Evolutionary conservation across 2,888 invertebrate species (phyloP).

Genomic region (Piscicola geometra): DNA sequence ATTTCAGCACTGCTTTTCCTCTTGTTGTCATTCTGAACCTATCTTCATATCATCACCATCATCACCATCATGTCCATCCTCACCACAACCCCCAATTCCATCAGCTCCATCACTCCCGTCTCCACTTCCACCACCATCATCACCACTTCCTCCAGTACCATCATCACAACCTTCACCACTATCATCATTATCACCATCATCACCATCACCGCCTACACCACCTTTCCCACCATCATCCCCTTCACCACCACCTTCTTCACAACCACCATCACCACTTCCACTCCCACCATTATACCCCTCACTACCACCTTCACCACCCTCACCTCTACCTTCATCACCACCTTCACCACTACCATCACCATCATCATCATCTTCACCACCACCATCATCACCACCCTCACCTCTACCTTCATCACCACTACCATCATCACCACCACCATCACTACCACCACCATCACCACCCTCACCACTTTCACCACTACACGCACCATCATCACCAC

Average conservation of each 20-base stretch:
- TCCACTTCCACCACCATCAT: conserved; percentile 8
- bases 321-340: conserved; percentile 24
- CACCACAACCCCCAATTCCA: too few species aligned
- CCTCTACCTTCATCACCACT: conserved; percentile 22
- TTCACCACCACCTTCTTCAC: conserved; percentile 1
- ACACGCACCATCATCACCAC: conserved; percentile 21
- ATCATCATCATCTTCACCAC: conserved; percentile 32
- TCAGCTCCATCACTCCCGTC: background rate
- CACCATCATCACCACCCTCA: conserved; percentile 30
- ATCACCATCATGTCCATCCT: too few species aligned
- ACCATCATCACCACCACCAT: conserved; percentile 22
- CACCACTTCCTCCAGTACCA: conserved; percentile 10
- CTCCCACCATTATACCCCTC: conserved; percentile 27
- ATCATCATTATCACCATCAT: conserved; percentile 9
- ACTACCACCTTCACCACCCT: conserved; percentile 23
- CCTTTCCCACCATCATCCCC: conserved; percentile 7
- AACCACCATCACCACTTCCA: conserved; percentile 32
- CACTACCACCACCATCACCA: background rate
- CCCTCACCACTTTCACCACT: too few species aligned
- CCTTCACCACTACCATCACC: conserved; percentile 19
- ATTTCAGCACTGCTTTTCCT: too few species aligned
- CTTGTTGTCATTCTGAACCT: too few species aligned
- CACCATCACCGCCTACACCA: conserved; percentile 17
- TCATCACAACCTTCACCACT: conserved; percentile 32
- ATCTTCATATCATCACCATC: too few species aligned